Base-by-base conservation (phyloP, 1,140 invertebrate species). In the Caligus rogercresseyi region DNA sequence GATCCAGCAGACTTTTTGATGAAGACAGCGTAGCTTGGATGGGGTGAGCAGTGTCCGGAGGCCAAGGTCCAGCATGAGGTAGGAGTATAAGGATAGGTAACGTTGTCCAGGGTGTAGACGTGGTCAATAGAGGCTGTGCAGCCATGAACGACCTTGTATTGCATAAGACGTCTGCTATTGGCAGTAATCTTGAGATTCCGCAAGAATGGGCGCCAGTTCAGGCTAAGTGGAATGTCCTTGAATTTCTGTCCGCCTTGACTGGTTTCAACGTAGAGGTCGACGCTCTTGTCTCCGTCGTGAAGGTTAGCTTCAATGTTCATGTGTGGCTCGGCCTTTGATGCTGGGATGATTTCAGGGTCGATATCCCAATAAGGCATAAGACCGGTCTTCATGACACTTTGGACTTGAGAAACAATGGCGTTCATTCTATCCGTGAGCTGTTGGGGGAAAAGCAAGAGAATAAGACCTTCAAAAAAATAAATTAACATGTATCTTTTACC, bases 11-110 rank as follows among this genome's bases (percentile, higher is more conserved):
- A 26, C 54, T 67, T 65, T 54, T 67, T 67, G 20, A 61, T 61
- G n/a, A 67, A 66, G 25, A 67, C 65, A 14, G 67, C 67, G 53
- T 67, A 67, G 11, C 51, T 60, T 1, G 67, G 67, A n/a, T 61
- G 25, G 14, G 43, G 25, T 0, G 43, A 57, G 25, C 67, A 67
- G 57, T 67, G 63, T 4, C 63, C 67, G 18, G 55, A 61, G 52
- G 62, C 64, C 16, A 67, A 57, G 25, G 67, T 67, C 57, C 64
- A 67, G 60, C 67, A 67, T 16, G 31, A 53, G 59, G 61, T 61
- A 15, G 26, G 23, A 4, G 63, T 55, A 26, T 65, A 57, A n/a
- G 52, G 31, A 31, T 59, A 54, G 43, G 65, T 66, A 3, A 66
- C 65, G 16, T 67, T 67, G 52, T 67, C 66, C 21, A 65, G 58